phyloP scores from a whole-genome alignment of 1,140 invertebrate species.

The Zelostemma sp. region DNA sequence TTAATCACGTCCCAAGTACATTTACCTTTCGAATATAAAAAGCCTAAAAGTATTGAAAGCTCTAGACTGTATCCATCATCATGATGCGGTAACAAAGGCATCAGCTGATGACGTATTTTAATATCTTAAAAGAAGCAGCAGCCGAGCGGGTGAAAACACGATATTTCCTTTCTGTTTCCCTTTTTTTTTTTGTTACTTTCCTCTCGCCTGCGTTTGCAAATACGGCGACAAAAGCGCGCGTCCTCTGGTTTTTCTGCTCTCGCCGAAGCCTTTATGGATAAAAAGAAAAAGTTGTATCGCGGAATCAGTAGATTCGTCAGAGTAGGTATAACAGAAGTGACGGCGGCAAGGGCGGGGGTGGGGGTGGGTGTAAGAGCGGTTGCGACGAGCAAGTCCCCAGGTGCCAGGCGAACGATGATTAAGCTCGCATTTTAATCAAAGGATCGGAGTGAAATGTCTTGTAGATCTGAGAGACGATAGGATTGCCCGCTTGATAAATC shows the following conservation, averaged over 20 bases:
- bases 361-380: slow-evolving; percentile 8
- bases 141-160: slow-evolving; percentile 19
- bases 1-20: no score
- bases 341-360: slow-evolving; percentile 2
- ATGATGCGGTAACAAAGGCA: slow-evolving; percentile 59
- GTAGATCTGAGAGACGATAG: slow-evolving; percentile 60
- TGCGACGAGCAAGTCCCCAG: slow-evolving; percentile 29
- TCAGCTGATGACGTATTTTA: slow-evolving; percentile 68
- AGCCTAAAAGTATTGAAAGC: slow-evolving; percentile 8
- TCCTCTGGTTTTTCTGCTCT: slow-evolving; percentile 56
- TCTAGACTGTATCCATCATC: slow-evolving; percentile 44
- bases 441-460: slow-evolving; percentile 66
- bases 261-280: slow-evolving; percentile 37
- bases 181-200: slow-evolving; percentile 13
- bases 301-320: slow-evolving; percentile 21
- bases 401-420: slow-evolving; percentile 39
- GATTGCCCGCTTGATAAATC: slow-evolving; percentile 66
- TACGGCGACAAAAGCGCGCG: slow-evolving; percentile 55
- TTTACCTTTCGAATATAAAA: no score
- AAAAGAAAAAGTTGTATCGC: slow-evolving; percentile 40
- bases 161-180: slow-evolving; percentile 5
- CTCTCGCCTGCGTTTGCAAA: slow-evolving; percentile 28
- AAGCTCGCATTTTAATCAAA: slow-evolving; percentile 68
- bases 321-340: slow-evolving; percentile 9
- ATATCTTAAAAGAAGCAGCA: slow-evolving; percentile 64